Evolutionary conservation across 2,113 vertebrate species (phyloP), one percentile per base, ranked within the genome.

Genomic region (Microcebus murinus): DNA sequence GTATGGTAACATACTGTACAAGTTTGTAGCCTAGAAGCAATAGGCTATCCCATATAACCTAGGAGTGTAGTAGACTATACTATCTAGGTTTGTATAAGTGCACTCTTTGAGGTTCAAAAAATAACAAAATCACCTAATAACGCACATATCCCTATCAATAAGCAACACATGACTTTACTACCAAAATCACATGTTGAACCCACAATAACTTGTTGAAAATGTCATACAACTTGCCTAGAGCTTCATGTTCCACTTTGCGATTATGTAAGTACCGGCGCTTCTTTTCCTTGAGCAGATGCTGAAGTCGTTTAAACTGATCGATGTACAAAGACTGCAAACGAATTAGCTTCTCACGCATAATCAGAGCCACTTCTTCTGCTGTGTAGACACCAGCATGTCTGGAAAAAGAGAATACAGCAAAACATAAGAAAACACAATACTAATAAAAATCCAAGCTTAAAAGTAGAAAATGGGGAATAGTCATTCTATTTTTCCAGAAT

Each of bases 341-440:
- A 98, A 99, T 99, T 87, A 99, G 99, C 97, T 99, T 99, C 93
- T 99, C 99, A 29, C 99, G 88, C 96, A 99, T 99, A 97, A 99
- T 99, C 92, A 99, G 98, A 4, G 99, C 99, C 96, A 99, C 99
- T 97, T 99, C 99, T 98, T 99, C 99, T 0, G 99, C 99, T 0
- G 99, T 99, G 98, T 99, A 99, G 8, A 99, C 99, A 0, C 99
- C 99, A 0, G 99, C 99, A 12, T 99, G 99, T 97, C 99, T 99
- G 96, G 0, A 95, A 85, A 87, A 0, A 91, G 63, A 84, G 14
- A 76, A 87, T 76, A 73, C 36, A 96, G 71, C 39, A 96, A 81
- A 92, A 29, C 34, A 70, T 81, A 94, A 94, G 55, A 91, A 93
- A 82, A 34, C 14, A 90, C 15, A 55, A 55, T n/a, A 96, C 14